These are phyloP conservation scores for Carduelis carduelis DNA, from an alignment of 2,797 vertebrate species.

Conservation along the genomic window DNA sequence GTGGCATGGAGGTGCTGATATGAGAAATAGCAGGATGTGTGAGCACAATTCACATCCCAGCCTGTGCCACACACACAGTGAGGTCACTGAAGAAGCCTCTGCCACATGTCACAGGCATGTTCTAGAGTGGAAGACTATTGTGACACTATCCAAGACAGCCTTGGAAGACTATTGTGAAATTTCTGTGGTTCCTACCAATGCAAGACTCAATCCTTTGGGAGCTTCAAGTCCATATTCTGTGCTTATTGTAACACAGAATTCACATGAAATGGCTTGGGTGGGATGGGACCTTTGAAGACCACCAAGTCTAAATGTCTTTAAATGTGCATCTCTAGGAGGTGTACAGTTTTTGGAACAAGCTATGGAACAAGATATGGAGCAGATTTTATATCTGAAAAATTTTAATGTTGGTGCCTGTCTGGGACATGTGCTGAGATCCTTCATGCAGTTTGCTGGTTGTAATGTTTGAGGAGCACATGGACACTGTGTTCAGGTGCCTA, in stretches of 20 bases:
- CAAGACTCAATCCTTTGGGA: neutral
- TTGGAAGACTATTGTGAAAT: neutral
- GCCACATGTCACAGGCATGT: neutral
- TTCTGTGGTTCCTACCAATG: neutral
- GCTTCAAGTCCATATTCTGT: rapidly evolving
- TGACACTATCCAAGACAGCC: neutral
- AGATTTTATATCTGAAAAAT: neutral
- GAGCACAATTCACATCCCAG: neutral
- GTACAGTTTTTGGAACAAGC: neutral
- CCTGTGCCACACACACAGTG: neutral
- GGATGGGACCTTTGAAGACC: neutral
- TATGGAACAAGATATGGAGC: neutral
- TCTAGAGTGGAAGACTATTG: neutral
- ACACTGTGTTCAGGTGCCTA: neutral
- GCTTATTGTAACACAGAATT: neutral
- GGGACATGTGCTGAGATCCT: neutral
- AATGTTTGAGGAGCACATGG: neutral
- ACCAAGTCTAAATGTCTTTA: neutral
- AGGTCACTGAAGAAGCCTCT: neutral
- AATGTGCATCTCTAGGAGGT: neutral
- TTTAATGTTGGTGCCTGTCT: neutral
- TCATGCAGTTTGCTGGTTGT: neutral
- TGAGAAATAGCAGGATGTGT: neutral
- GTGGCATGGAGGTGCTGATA: neutral
- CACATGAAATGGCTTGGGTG: neutral